Base-by-base conservation (phyloP, 2,113 vertebrate species). In the Zootoca vivipara region DNA sequence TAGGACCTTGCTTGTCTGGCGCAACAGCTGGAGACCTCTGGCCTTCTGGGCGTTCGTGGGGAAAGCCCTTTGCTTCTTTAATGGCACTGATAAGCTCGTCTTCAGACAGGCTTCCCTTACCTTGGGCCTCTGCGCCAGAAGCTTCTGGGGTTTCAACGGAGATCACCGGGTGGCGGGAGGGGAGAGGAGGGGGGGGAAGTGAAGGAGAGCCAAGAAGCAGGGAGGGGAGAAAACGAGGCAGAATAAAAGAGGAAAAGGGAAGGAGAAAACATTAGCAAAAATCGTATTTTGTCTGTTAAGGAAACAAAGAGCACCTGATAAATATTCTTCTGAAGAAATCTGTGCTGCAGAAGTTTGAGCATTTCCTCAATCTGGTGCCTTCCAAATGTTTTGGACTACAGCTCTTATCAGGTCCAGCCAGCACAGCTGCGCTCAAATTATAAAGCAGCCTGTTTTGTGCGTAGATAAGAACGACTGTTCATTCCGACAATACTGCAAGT, bases 21-120 rank as follows among this genome's bases (percentile, higher is more conserved):
- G 77, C 30, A 1, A 86, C 56, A 24, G 90, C 90, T 0, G 83
- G 82, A 0, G 90, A 52, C 18, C 85, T 93, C 73, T 96, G 96
- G 52, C 93, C 90, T 95, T 96, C 95, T 0, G 92, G 8, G 33
- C 93, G 69, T 89, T 96, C 96, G 1, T 93, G 96, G 7, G 97
- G 89, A 46, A 97, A 95, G 78, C 94, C 94, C 91, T 97, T 96
- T 0, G 96, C 95, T 83, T 97, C 96, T 95, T 96, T 97, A 89
- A 96, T 96, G 90, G 97, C 96, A 83, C 89, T 95, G 89, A 97
- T 93, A 75, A 96, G 94, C 15, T 98, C 97, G 4, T 97, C 97
- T 90, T 98, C 97, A 0, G 96, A 97, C 83, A 97, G 87, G 85
- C 96, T 96, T 92, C 96, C 93, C 87, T 97, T 97, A 89, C 95